A percentile compares a stretch with the other conserved stretches of the same genome.
phyloP scores from a whole-genome alignment of 2,113 vertebrate genomes.

The Hoplias malabaricus region DNA sequence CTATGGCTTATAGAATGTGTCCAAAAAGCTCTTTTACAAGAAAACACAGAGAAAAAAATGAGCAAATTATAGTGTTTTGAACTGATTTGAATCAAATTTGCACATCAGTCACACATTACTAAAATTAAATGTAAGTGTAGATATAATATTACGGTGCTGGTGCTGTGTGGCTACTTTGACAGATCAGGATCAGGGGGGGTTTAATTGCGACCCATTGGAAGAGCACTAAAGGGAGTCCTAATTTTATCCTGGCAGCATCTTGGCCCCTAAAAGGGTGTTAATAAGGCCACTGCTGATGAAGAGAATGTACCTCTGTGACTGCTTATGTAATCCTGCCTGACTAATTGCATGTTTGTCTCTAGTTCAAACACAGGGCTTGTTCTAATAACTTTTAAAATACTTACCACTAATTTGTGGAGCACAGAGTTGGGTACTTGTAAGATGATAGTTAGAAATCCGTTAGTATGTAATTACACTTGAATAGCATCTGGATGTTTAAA shows the following conservation, averaged over 20 bases:
- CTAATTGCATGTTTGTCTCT: constrained; percentile 4
- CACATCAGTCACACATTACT: neutral
- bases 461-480: constrained; percentile 22
- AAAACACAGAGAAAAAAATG: neutral
- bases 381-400: constrained; percentile 2
- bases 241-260: neutral
- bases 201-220: neutral
- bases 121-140: neutral
- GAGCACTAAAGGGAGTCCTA: neutral
- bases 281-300: neutral
- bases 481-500: constrained; percentile 28
- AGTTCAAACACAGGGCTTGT: neutral
- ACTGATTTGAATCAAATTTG: neutral
- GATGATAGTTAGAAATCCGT: constrained; percentile 19
- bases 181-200: neutral
- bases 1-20: neutral
- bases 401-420: constrained; percentile 25
- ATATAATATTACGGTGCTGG: too few relatives aligned
- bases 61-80: neutral
- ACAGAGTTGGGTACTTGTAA: neutral
- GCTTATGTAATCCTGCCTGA: neutral
- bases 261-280: neutral
- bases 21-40: neutral
- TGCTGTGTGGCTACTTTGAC: neutral
- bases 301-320: neutral